Conservation (phyloP, 2,797 vertebrate species). For the Enteromius radiatus region DNA sequence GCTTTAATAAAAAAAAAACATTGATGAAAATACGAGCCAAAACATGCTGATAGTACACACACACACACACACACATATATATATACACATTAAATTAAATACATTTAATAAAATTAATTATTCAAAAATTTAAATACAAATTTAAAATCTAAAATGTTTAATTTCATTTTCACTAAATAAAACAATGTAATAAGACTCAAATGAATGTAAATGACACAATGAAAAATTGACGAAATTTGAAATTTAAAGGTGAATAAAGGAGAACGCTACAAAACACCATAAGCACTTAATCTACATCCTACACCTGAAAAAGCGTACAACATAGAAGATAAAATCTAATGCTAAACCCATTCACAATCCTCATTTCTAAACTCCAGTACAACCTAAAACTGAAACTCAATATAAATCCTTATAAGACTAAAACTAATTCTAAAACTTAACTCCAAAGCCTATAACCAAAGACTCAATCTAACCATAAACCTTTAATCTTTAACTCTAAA, state of each 20-base stretch:
- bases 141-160: background rate
- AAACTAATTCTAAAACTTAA: conserved; percentile 16
- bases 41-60: background rate
- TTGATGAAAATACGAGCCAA: background rate
- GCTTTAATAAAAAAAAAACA: background rate
- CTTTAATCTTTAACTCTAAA: background rate
- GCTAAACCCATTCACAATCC: conserved; percentile 5
- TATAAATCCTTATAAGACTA: conserved; percentile 5
- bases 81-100: background rate
- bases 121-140: background rate
- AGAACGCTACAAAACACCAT: background rate
- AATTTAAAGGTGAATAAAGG: background rate
- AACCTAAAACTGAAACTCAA: background rate
- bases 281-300: background rate
- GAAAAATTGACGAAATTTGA: background rate
- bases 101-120: background rate
- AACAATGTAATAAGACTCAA: background rate
- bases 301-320: background rate
- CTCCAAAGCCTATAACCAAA: background rate
- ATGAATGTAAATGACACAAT: background rate
- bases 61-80: too few species aligned
- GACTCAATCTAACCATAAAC: background rate
- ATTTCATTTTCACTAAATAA: too few species aligned
- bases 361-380: background rate
- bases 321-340: conserved; percentile 9